Evolutionary conservation across 2,888 invertebrate genomes (phyloP).

Genomic region (Drosophila anomelani): DNA sequence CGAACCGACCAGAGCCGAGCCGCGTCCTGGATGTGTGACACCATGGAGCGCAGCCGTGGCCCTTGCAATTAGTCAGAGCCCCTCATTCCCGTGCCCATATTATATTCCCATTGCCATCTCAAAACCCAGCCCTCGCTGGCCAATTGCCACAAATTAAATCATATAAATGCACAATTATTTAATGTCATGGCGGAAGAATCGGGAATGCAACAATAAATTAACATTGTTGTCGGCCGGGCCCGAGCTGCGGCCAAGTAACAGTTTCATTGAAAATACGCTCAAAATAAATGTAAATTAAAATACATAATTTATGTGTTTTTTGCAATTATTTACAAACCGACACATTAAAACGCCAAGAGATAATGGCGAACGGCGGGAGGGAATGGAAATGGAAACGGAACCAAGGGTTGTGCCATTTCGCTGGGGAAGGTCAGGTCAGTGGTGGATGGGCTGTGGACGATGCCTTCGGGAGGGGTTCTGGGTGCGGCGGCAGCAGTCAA

Average conservation of each 20-base stretch:
- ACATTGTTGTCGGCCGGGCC: conserved; percentile 28
- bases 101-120: conserved; percentile 3
- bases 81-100: not conserved
- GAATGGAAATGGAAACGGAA: not conserved
- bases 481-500: conserved; percentile 68
- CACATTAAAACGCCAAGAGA: conserved; percentile 77
- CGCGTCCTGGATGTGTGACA: conserved; percentile 41
- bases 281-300: conserved; percentile 81
- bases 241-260: conserved; percentile 37
- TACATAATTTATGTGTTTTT: conserved; percentile 76
- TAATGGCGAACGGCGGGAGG: conserved; percentile 55
- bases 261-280: conserved; percentile 65
- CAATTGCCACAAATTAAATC: conserved; percentile 80
- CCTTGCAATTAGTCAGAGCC: conserved; percentile 75
- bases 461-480: conserved; percentile 7
- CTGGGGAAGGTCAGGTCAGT: conserved; percentile 26
- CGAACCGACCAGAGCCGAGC: not conserved
- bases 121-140: conserved; percentile 43
- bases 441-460: not conserved
- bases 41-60: conserved; percentile 51
- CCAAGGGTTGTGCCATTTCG: conserved; percentile 5
- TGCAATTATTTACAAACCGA: conserved; percentile 81
- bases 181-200: conserved; percentile 59
- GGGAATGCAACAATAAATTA: conserved; percentile 52
- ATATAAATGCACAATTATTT: conserved; percentile 81